phyloP scores from a whole-genome alignment of 2,888 invertebrate species.

The Ophioninae sp. region DNA sequence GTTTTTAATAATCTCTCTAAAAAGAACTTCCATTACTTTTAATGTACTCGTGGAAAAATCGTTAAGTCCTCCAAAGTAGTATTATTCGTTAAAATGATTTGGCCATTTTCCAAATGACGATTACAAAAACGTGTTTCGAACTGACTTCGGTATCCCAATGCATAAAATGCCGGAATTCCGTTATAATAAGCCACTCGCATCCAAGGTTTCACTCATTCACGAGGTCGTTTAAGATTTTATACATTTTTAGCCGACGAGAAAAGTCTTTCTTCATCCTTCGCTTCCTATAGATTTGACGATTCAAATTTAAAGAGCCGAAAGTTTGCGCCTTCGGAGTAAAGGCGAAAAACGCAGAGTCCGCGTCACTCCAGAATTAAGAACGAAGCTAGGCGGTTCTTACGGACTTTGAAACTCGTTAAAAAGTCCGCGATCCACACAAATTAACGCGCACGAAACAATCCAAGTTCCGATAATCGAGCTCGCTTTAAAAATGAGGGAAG shows the following conservation, averaged over 20 bases:
- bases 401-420: constrained; percentile 23
- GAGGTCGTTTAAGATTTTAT: background rate
- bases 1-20: no score
- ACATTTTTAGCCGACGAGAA: no score
- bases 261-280: background rate
- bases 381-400: constrained; percentile 20
- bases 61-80: no score
- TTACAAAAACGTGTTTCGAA: no score
- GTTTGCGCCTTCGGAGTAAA: constrained; percentile 9
- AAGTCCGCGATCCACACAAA: constrained; percentile 2
- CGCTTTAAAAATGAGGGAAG: background rate
- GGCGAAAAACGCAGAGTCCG: constrained; percentile 17
- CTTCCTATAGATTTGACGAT: background rate
- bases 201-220: background rate
- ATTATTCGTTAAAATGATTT: no score
- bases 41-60: no score
- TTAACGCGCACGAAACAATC: constrained; percentile 6
- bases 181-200: background rate
- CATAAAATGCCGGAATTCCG: background rate
- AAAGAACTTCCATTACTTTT: no score
- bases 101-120: no score
- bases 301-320: constrained; percentile 11
- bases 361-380: background rate
- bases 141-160: background rate
- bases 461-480: constrained; percentile 5